A percentile compares a stretch with the other conserved stretches of the same genome.
Conservation (phyloP, 1,140 invertebrate genomes). For the Telenomus remus region DNA sequence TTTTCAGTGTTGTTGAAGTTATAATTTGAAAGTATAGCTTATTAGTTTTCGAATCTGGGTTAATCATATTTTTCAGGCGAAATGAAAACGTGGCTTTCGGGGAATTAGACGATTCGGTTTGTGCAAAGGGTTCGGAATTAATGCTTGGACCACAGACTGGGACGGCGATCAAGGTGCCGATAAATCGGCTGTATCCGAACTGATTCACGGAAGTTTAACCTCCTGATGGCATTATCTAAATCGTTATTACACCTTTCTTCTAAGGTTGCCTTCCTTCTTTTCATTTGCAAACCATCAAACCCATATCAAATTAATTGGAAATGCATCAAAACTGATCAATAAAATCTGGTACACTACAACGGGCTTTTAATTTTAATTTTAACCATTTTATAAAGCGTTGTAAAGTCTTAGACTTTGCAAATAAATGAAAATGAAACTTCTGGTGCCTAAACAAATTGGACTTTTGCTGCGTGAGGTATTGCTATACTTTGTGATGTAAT, state of each 20-base stretch:
- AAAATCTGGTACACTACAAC: too few relatives aligned
- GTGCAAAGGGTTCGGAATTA: conserved; percentile 5
- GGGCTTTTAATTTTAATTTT: too few relatives aligned
- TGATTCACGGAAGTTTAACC: conserved; percentile 39
- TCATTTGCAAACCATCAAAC: neutral
- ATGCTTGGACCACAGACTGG: neutral
- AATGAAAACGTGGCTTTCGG: conserved; percentile 16
- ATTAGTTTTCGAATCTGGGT: conserved; percentile 34
- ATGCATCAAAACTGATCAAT: neutral
- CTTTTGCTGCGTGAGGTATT: conserved; percentile 35
- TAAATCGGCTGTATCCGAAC: conserved; percentile 18
- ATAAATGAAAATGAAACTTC: conserved; percentile 20
- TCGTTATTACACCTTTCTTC: conserved; percentile 25
- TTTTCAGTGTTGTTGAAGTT: conserved; percentile 11
- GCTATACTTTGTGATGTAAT: conserved; percentile 49
- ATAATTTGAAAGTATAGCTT: conserved; percentile 36
- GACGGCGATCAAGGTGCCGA: conserved; percentile 16
- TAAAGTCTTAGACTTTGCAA: too few relatives aligned
- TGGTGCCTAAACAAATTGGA: conserved; percentile 38
- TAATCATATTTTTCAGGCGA: conserved; percentile 26
- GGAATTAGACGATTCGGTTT: conserved; percentile 20
- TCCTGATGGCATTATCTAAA: conserved; percentile 13
- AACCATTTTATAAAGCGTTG: too few relatives aligned
- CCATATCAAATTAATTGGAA: neutral
- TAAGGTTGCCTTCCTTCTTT: neutral